Conservation (phyloP, 2,888 invertebrate genomes). For the Ormyrus rosae region DNA sequence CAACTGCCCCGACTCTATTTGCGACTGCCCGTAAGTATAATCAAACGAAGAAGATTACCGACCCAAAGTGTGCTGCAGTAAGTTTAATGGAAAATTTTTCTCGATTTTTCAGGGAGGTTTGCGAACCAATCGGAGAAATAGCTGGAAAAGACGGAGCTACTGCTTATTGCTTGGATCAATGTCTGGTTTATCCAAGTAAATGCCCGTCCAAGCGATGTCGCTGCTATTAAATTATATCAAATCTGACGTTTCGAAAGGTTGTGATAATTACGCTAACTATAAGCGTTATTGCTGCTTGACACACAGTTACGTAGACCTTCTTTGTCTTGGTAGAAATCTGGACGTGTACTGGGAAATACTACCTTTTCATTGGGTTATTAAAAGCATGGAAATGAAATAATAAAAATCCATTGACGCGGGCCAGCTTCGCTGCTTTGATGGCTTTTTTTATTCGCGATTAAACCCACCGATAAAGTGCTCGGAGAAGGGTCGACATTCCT, state of each 20-base stretch:
- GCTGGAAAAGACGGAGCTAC: conserved; percentile 86
- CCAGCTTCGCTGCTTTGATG: conserved; percentile 5
- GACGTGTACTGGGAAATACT: no score
- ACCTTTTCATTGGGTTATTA: no score
- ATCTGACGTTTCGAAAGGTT: not conserved
- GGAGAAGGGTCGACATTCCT: no score
- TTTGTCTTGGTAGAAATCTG: no score
- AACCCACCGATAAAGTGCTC: conserved; percentile 7
- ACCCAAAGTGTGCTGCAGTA: not conserved
- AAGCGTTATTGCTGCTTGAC: no score
- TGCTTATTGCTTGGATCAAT: conserved; percentile 90
- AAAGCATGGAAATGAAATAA: not conserved
- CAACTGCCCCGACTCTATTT: conserved; percentile 86
- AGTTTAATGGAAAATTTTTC: not conserved
- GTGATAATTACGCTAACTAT: not conserved
- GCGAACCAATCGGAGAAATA: conserved; percentile 88
- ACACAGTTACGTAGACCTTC: no score
- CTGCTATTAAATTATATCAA: conserved; percentile 76
- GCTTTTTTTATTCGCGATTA: conserved; percentile 13
- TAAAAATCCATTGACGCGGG: conserved; percentile 17
- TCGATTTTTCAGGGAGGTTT: conserved; percentile 82
- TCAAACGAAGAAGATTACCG: not conserved
- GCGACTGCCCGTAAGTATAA: conserved; percentile 88
- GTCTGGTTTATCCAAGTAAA: conserved; percentile 84
- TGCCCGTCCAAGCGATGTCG: conserved; percentile 86